A percentile compares a stretch with the other conserved stretches of the same genome.
Conservation (phyloP, 2,888 invertebrate species). For the Polyommatus iphigenia region DNA sequence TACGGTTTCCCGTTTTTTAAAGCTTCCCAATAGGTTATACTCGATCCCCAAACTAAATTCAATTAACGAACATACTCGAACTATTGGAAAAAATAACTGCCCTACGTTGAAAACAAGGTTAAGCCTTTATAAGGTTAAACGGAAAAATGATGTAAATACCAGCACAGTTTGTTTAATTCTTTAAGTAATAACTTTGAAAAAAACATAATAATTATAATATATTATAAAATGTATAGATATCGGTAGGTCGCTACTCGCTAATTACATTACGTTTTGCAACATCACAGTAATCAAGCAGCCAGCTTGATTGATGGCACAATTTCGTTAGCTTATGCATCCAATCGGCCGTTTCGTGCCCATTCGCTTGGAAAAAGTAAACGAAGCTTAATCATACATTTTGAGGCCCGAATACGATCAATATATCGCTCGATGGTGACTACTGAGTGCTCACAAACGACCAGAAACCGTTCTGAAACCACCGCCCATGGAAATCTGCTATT, state of each 20-base stretch:
- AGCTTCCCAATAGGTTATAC: neutral
- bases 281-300: constrained; percentile 1
- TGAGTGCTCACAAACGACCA: neutral
- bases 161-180: neutral
- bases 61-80: neutral
- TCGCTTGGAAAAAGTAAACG: neutral
- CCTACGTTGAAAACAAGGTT: neutral
- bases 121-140: neutral
- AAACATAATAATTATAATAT: neutral
- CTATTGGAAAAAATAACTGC: neutral
- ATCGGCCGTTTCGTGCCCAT: neutral
- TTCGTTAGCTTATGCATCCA: constrained; percentile 1
- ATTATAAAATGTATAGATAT: neutral
- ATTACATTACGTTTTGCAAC: constrained; percentile 7
- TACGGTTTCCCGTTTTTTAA: neutral
- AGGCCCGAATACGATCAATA: neutral
- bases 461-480: too few relatives aligned
- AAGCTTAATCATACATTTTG: constrained; percentile 6
- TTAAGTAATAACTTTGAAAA: neutral
- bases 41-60: neutral
- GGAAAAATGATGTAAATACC: neutral
- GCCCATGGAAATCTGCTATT: too few relatives aligned
- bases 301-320: neutral
- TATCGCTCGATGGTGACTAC: neutral
- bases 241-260: neutral